Percentiles rank a stretch among this genome's conserved stretches.
Conservation (phyloP, 2,797 vertebrate species). For the Oryzias sinensis region DNA sequence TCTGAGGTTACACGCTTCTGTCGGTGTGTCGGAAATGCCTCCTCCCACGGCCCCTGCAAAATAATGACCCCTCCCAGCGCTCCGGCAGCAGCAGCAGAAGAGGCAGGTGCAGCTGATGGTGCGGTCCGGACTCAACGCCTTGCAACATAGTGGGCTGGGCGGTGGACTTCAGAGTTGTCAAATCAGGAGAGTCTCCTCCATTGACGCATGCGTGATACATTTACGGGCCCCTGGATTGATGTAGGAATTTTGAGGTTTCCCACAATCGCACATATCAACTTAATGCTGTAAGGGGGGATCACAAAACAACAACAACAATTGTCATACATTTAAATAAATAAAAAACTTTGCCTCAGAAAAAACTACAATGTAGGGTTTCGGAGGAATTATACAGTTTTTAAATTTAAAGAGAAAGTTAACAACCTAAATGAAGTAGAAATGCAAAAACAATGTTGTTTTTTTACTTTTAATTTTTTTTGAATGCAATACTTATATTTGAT, state of each 20-base stretch:
- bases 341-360: no score
- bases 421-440: no score
- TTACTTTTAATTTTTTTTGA: no score
- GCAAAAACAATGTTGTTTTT: no score
- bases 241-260: conserved; percentile 26
- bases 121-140: conserved; percentile 60
- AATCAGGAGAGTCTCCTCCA: conserved; percentile 58
- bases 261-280: no score
- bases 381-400: no score
- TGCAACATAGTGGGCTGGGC: conserved; percentile 73
- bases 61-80: conserved; percentile 77
- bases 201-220: conserved; percentile 68
- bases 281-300: no score
- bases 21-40: conserved; percentile 73
- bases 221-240: conserved; percentile 23
- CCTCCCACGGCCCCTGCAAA: conserved; percentile 72
- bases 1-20: conserved; percentile 70
- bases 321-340: no score
- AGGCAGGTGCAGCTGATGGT: conserved; percentile 74
- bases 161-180: conserved; percentile 54
- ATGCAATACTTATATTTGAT: no score
- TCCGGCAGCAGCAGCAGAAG: conserved; percentile 54
- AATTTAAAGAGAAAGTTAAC: no score
- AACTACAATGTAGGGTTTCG: no score
- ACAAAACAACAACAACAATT: no score